Base-by-base conservation (phyloP, 1,140 invertebrate species). In the Dufourea novaeangliae region DNA sequence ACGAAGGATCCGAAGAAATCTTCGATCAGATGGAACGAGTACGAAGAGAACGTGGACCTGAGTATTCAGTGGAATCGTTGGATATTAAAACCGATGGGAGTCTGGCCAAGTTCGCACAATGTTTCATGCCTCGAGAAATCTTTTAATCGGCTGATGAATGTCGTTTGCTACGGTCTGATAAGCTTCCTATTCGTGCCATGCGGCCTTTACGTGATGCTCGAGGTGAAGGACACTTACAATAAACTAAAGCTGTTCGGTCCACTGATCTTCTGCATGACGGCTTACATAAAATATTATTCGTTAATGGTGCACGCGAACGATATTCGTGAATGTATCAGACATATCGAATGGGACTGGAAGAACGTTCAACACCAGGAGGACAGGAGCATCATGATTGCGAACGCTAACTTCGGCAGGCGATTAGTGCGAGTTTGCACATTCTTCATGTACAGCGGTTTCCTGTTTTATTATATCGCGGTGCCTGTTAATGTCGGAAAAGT, bases 251-350 rank as follows among this genome's bases (percentile, higher is more conserved):
- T 90, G 0, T 82, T 82, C 1, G 90, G 90, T 4, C 86, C 90
- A 0, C 22, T 90, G 41, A 89, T 79, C n/a, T 91, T 91, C 67
- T 85, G 84, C 29, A 5, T 86, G 5, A 90, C 90, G 87, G 85
- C 86, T 2, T 74, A 90, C 6, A 20, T 78, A 0, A 91, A 91
- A 32, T 90, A 91, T 10, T 83, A 61, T 6, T 88, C 63, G 0
- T 32, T 91, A 0, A 78, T 89, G 3, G 56, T 71, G 0, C 83
- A 74, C 22, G 78, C 76, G 10, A n/a, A 69, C 0, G 82, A 90
- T 2, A 90, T 91, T 37, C 76, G 79, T 1, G 69, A 29, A 4
- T 89, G 88, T 56, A 61, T 91, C 22, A 22, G 84, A 17, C 67
- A 85, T 5, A 76, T 91, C 5, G 78, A 84, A 12, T 39, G 74